Conservation (phyloP, 2,113 vertebrate genomes). For the Lonchura striata region DNA sequence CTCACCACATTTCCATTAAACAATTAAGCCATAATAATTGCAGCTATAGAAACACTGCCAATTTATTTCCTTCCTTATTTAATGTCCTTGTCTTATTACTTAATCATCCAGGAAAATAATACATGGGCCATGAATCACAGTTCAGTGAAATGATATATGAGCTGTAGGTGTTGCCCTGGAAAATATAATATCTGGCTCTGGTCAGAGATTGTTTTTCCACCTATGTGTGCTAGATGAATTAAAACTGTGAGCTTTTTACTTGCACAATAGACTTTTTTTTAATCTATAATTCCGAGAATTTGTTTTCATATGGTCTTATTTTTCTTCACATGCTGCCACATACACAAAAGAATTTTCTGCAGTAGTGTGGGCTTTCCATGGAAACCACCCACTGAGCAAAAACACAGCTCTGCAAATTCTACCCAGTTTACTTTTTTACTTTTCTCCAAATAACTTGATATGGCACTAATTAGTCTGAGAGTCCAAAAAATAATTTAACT, state of each 20-base stretch:
- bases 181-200: not conserved
- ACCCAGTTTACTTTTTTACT: not conserved
- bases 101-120: not conserved
- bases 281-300: not conserved
- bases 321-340: not conserved
- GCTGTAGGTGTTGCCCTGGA: not conserved
- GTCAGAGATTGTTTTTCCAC: not conserved
- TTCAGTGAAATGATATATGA: not conserved
- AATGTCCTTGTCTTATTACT: not conserved
- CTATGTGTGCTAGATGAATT: not conserved
- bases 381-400: not conserved
- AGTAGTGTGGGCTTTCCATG: not conserved
- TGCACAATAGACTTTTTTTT: not conserved
- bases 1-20: not conserved
- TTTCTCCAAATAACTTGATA: constrained; percentile 11
- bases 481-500: not conserved
- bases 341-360: not conserved
- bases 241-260: not conserved
- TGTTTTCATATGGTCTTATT: not conserved
- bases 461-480: constrained; percentile 40
- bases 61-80: not conserved
- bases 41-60: not conserved
- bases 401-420: not conserved
- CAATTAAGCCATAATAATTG: not conserved
- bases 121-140: not conserved